Conservation (phyloP, 2,888 invertebrate species). For the Thyatira batis region DNA sequence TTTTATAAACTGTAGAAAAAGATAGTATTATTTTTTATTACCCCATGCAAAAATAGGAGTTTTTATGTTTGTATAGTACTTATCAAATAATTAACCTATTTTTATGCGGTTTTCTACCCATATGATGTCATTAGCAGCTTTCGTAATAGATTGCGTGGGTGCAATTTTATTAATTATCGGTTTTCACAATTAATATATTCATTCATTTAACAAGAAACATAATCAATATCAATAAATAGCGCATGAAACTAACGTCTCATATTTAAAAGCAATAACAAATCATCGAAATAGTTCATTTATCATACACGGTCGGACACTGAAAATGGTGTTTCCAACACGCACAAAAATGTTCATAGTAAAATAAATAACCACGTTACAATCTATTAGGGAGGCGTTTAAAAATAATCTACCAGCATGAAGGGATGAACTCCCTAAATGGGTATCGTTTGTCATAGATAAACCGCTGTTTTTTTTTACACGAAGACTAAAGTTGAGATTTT, state of each 20-base stretch:
- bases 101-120: no score
- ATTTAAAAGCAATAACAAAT: background rate
- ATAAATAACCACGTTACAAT: constrained; percentile 44
- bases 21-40: no score
- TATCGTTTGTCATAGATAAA: constrained; percentile 31
- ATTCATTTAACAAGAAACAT: no score
- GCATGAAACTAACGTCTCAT: background rate
- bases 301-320: background rate
- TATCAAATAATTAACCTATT: no score
- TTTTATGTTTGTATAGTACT: no score
- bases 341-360: constrained; percentile 14
- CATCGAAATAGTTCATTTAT: background rate
- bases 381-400: constrained; percentile 44
- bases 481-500: background rate
- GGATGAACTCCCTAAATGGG: constrained; percentile 34
- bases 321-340: background rate
- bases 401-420: constrained; percentile 32
- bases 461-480: constrained; percentile 14
- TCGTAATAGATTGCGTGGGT: no score
- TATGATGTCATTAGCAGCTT: no score
- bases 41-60: no score
- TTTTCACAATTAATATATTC: no score
- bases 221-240: background rate
- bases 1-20: no score
- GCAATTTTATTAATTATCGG: no score